phyloP scores from a whole-genome alignment of 2,797 vertebrate genomes.

The Poecilia gillii region DNA sequence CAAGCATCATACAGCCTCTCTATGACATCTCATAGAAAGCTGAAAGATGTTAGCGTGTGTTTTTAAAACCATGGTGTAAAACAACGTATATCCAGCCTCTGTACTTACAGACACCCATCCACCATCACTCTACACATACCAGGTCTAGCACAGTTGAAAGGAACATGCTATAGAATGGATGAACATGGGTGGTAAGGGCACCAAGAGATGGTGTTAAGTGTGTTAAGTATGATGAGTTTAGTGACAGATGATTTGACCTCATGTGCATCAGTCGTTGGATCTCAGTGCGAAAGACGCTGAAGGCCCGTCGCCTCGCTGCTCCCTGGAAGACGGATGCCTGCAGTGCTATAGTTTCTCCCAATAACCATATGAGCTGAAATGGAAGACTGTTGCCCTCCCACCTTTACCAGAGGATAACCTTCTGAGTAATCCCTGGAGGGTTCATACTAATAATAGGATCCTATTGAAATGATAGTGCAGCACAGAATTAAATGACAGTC shows the following conservation, averaged over 20 bases:
- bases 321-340: constrained; percentile 67
- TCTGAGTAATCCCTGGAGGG: constrained; percentile 61
- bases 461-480: constrained; percentile 69
- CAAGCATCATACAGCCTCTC: too few relatives aligned
- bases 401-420: constrained; percentile 72
- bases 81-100: neutral
- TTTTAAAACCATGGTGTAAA: neutral
- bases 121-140: constrained; percentile 33
- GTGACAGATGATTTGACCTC: constrained; percentile 73
- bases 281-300: constrained; percentile 50
- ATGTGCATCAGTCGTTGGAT: constrained; percentile 57
- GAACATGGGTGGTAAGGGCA: constrained; percentile 53
- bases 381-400: constrained; percentile 73
- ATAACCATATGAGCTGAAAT: constrained; percentile 73
- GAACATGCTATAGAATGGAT: constrained; percentile 29
- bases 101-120: constrained; percentile 27
- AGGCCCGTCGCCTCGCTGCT: constrained; percentile 44
- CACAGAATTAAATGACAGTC: constrained; percentile 75
- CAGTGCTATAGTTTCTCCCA: constrained; percentile 62
- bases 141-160: constrained; percentile 3
- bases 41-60: too few relatives aligned
- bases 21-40: too few relatives aligned
- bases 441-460: constrained; percentile 71
- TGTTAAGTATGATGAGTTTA: constrained; percentile 69
- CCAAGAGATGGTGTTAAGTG: constrained; percentile 62